A percentile compares a stretch with the other conserved stretches of the same genome.
Conservation (phyloP, 64 coral and sea anemone genomes). For the Montipora sp. region DNA sequence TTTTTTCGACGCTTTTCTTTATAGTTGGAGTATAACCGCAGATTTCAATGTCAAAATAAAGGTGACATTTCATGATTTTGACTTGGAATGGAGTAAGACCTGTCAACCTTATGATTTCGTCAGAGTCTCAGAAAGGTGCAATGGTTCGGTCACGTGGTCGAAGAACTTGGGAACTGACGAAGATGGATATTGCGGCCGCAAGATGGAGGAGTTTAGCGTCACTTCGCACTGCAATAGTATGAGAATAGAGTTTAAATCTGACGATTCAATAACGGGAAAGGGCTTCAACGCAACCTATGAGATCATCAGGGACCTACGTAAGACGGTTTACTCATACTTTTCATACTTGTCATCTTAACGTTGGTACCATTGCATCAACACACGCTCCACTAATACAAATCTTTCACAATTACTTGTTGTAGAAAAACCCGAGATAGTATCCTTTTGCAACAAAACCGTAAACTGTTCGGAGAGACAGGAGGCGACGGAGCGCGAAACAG, state of each 20-base stretch:
- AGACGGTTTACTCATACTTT: too few relatives aligned
- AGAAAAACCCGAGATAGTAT: conserved; percentile 72
- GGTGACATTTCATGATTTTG: conserved; percentile 81
- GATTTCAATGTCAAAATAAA: conserved; percentile 26
- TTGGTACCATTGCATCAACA: background rate
- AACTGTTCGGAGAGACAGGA: conserved; percentile 36
- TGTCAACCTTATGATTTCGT: conserved; percentile 78
- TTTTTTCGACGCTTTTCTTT: background rate
- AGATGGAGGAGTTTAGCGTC: conserved; percentile 58
- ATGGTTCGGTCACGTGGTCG: conserved; percentile 30
- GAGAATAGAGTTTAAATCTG: conserved; percentile 53
- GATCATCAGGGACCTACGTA: background rate
- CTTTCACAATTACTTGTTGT: background rate
- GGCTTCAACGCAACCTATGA: conserved; percentile 85
- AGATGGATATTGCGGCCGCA: conserved; percentile 62
- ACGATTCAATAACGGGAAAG: conserved; percentile 62
- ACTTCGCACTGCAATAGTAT: conserved; percentile 68
- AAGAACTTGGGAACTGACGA: background rate
- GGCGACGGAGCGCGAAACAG: conserved; percentile 11
- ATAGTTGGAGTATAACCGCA: conserved; percentile 29
- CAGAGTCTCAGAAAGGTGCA: conserved; percentile 51
- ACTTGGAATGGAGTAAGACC: conserved; percentile 82
- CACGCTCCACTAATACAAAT: background rate
- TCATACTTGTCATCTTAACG: too few relatives aligned
- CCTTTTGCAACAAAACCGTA: conserved; percentile 56